A percentile compares a stretch with the other conserved stretches of the same genome.
phyloP scores from a whole-genome alignment of 2,888 invertebrate genomes.

The Tanaodytes sp. region DNA sequence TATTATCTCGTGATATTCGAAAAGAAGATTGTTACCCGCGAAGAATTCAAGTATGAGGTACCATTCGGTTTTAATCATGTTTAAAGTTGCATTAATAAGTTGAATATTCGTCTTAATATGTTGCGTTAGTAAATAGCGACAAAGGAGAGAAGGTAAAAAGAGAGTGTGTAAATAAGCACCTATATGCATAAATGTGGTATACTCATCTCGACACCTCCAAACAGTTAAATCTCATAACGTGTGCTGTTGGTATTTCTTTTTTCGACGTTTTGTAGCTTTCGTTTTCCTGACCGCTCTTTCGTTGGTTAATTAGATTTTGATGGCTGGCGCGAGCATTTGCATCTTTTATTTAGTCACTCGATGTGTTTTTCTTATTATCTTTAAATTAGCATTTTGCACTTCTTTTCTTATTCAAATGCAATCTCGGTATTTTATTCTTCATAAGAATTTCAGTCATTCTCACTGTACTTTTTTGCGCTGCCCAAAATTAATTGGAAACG shows the following conservation, averaged over 20 bases:
- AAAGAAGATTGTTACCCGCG: too few relatives aligned
- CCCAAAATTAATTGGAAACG: too few relatives aligned
- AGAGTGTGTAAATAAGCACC: constrained; percentile 41
- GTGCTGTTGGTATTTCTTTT: constrained; percentile 54
- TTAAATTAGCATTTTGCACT: constrained; percentile 44
- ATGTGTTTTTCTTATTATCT: constrained; percentile 47
- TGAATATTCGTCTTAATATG: too few relatives aligned
- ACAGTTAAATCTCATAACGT: constrained; percentile 62
- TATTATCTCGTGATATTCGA: too few relatives aligned
- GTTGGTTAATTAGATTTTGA: constrained; percentile 72
- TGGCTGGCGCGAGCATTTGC: constrained; percentile 70
- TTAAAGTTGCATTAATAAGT: too few relatives aligned
- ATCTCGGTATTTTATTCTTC: constrained; percentile 1
- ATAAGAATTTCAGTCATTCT: neutral
- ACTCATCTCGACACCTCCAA: constrained; percentile 66
- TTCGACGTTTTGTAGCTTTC: constrained; percentile 60
- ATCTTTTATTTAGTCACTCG: constrained; percentile 65
- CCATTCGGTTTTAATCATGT: too few relatives aligned
- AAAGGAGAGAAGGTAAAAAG: constrained; percentile 18
- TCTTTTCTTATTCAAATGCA: constrained; percentile 22
- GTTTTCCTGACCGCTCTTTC: constrained; percentile 63
- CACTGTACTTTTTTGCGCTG: too few relatives aligned
- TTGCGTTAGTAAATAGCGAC: too few relatives aligned
- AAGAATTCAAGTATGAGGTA: too few relatives aligned
- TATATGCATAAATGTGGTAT: constrained; percentile 64